phyloP scores from a whole-genome alignment of 2,888 invertebrate species.

The Scaptodrosophila latifasciaeformis region DNA sequence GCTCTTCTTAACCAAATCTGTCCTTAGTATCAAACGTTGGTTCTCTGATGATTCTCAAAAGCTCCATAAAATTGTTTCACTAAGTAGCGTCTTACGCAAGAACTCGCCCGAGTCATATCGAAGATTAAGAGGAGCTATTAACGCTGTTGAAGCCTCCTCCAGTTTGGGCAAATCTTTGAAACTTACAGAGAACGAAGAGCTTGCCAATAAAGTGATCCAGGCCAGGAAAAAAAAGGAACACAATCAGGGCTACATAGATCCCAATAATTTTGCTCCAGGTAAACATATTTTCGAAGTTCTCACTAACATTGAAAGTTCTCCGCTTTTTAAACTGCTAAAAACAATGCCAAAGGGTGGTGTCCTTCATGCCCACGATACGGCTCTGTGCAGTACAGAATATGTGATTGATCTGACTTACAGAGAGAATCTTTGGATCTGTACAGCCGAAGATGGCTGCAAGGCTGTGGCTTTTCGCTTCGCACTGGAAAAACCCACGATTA shows the following conservation, averaged over 20 bases:
- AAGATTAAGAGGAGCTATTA: conserved; percentile 74
- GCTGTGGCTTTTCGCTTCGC: conserved; percentile 51
- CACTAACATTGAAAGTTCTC: conserved; percentile 78
- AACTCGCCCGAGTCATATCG: conserved; percentile 51
- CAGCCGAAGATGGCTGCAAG: conserved; percentile 24
- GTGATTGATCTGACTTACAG: conserved; percentile 80
- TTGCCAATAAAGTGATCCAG: conserved; percentile 79
- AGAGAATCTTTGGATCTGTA: conserved; percentile 77
- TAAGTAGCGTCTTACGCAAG: conserved; percentile 28
- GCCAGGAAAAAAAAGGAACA: conserved; percentile 77
- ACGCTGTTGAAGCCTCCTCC: conserved; percentile 75
- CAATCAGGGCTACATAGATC: conserved; percentile 77
- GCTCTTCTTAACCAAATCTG: too few species aligned
- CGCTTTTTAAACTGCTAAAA: conserved; percentile 81
- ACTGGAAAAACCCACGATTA: conserved; percentile 28
- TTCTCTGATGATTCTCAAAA: too few species aligned
- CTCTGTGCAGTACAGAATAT: conserved; percentile 79
- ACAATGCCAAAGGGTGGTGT: conserved; percentile 85
- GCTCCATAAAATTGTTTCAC: conserved; percentile 14
- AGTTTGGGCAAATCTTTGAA: conserved; percentile 76
- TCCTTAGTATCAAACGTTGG: too few species aligned
- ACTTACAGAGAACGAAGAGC: conserved; percentile 76
- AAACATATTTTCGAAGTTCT: conserved; percentile 80
- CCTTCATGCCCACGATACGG: conserved; percentile 82
- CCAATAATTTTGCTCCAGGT: conserved; percentile 79